Percentiles rank a stretch among this genome's conserved stretches.
phyloP scores from a whole-genome alignment of 2,113 vertebrate species.

The Gasterosteus nipponicus region DNA sequence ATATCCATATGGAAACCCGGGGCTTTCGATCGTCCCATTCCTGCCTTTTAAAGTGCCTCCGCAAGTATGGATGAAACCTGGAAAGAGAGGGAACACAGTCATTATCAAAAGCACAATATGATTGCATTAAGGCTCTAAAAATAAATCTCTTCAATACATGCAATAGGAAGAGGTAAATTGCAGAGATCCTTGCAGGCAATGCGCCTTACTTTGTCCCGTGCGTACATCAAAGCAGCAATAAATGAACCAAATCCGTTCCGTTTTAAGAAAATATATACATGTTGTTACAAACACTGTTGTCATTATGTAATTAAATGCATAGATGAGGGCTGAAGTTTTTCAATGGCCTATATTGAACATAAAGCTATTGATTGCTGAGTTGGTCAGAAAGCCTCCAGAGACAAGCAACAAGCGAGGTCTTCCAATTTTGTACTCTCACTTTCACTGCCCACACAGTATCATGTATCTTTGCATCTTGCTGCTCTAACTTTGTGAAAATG shows the following conservation, averaged over 20 bases:
- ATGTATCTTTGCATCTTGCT: constrained; percentile 47
- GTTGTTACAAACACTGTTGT: constrained; percentile 16
- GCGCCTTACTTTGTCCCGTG: constrained; percentile 10
- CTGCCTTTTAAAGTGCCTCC: constrained; percentile 97
- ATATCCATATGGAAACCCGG: constrained; percentile 98
- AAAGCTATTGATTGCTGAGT: constrained; percentile 23
- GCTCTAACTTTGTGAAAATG: constrained; percentile 48
- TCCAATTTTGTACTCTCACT: constrained; percentile 42
- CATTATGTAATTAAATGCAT: constrained; percentile 26
- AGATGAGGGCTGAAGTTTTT: constrained; percentile 29
- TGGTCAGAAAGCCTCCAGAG: constrained; percentile 39
- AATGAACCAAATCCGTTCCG: no score
- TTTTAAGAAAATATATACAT: constrained; percentile 6
- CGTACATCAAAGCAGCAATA: not conserved
- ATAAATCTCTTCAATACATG: not conserved
- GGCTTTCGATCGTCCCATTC: constrained; percentile 98
- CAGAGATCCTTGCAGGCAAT: not conserved
- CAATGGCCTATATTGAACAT: constrained; percentile 6
- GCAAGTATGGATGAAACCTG: constrained; percentile 98
- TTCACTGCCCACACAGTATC: constrained; percentile 41
- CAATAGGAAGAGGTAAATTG: not conserved
- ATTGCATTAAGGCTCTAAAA: constrained; percentile 2
- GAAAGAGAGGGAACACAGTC: constrained; percentile 46
- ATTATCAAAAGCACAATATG: constrained; percentile 8
- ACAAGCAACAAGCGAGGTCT: constrained; percentile 37